phyloP scores from a whole-genome alignment of 2,888 invertebrate genomes.

The Cephus pygmeus region DNA sequence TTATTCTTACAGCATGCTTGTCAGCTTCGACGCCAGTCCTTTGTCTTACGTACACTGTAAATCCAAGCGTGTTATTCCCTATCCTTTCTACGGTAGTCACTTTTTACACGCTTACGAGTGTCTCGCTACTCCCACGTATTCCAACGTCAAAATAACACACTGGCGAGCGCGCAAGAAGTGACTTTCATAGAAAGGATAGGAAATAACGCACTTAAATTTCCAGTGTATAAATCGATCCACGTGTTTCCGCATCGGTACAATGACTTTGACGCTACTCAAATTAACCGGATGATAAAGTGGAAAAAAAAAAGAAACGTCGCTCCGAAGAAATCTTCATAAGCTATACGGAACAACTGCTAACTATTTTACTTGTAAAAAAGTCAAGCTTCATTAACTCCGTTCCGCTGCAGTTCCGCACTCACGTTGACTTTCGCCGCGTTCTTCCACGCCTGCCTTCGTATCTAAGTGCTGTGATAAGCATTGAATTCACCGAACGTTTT shows the following conservation, averaged over 20 bases:
- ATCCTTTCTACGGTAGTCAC: too few species aligned
- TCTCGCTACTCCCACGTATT: too few species aligned
- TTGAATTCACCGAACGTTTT: not conserved
- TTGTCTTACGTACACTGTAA: not conserved
- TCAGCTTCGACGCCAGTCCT: not conserved
- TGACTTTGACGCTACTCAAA: not conserved
- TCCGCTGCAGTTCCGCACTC: not conserved
- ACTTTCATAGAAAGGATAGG: too few species aligned
- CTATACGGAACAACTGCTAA: not conserved
- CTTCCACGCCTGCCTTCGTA: not conserved
- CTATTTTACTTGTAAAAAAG: not conserved
- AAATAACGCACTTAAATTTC: too few species aligned
- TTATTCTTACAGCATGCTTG: not conserved
- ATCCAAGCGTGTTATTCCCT: too few species aligned
- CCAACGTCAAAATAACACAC: too few species aligned
- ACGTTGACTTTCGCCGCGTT: not conserved
- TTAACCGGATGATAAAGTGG: not conserved
- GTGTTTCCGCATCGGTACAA: not conserved
- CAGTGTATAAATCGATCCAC: not conserved
- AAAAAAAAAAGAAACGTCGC: too few species aligned
- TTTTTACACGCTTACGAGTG: too few species aligned
- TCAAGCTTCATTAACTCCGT: not conserved
- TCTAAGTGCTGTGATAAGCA: not conserved
- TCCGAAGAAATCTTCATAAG: not conserved
- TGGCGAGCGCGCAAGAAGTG: too few species aligned